phyloP scores from a whole-genome alignment of 1,140 invertebrate genomes.

The Hypothenemus hampei region DNA sequence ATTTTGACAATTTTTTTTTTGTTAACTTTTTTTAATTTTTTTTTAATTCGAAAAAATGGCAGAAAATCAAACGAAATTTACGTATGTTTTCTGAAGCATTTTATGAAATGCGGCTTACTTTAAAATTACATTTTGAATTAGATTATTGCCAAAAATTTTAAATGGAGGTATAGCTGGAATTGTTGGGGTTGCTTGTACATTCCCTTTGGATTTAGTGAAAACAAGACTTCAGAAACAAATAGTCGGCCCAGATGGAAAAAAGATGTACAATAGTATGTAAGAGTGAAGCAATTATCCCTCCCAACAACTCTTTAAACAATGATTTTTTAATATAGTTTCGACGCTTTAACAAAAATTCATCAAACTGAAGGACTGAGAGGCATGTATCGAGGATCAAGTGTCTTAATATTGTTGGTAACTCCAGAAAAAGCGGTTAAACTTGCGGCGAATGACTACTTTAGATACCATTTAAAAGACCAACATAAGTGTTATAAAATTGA shows the following conservation, averaged over 20 bases:
- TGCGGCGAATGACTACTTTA: constrained; percentile 96
- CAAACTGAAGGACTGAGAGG: constrained; percentile 90
- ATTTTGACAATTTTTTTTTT: too few species aligned
- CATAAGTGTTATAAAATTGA: constrained; percentile 45
- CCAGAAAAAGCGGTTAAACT: constrained; percentile 99
- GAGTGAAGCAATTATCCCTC: too few species aligned
- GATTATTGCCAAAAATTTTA: constrained; percentile 88
- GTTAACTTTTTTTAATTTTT: too few species aligned
- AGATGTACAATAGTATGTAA: constrained; percentile 93
- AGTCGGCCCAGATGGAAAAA: constrained; percentile 81
- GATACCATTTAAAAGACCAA: constrained; percentile 65
- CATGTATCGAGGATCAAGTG: constrained; percentile 95
- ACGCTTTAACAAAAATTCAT: constrained; percentile 93
- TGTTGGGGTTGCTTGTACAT: constrained; percentile 96
- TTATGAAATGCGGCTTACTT: neutral
- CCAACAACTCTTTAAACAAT: too few species aligned
- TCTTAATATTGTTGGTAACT: constrained; percentile 96
- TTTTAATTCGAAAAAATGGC: neutral
- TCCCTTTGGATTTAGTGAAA: constrained; percentile 96
- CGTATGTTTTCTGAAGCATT: neutral
- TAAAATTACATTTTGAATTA: constrained; percentile 40
- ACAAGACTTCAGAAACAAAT: constrained; percentile 93
- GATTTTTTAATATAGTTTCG: constrained; percentile 68
- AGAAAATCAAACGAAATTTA: constrained; percentile 11
- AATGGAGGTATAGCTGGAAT: constrained; percentile 99